These are phyloP conservation scores for Junco hyemalis DNA, from an alignment of 2,113 vertebrate genomes.

Conservation along the genomic window DNA sequence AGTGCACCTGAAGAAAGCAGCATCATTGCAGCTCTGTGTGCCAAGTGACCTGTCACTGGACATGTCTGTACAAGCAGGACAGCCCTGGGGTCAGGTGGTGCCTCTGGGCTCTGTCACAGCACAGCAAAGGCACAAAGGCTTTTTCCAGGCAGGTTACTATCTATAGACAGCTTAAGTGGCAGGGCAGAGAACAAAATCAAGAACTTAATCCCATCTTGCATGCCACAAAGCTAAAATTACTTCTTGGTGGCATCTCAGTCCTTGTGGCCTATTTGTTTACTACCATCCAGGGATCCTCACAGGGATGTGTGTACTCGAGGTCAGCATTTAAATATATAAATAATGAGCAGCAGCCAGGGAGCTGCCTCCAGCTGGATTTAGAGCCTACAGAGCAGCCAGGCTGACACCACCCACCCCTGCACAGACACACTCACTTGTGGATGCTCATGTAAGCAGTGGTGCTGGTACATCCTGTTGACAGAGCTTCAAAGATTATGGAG, in stretches of 20 bases:
- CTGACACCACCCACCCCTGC: background rate
- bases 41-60: background rate
- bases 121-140: background rate
- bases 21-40: background rate
- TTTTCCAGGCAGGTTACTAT: conserved; percentile 29
- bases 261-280: background rate
- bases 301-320: background rate
- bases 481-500: conserved; percentile 92
- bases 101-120: background rate
- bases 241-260: background rate
- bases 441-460: conserved; percentile 98
- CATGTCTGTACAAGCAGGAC: background rate
- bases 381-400: background rate
- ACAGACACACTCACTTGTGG: conserved; percentile 87
- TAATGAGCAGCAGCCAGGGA: background rate
- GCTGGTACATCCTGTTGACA: conserved; percentile 94
- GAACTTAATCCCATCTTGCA: background rate
- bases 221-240: conserved; percentile 17
- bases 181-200: conserved; percentile 30
- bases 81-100: background rate
- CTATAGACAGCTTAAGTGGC: conserved; percentile 2
- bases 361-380: background rate
- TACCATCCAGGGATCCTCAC: background rate
- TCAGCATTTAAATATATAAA: background rate
- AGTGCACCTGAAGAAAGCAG: background rate